These are phyloP conservation scores for Chrysochloris asiatica DNA, from an alignment of 2,113 vertebrate species.

Conservation along the genomic window DNA sequence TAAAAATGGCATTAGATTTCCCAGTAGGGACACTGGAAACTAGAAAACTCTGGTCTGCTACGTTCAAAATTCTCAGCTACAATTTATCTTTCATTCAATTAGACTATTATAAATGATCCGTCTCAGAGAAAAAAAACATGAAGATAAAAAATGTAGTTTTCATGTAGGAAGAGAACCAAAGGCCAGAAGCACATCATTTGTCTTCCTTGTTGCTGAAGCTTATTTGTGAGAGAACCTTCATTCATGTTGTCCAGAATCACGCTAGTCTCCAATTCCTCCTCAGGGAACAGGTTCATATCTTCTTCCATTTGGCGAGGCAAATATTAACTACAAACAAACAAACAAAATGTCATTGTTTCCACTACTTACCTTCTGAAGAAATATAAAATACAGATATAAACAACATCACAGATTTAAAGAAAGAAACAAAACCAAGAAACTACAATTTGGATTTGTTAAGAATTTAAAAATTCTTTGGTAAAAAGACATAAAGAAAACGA, in stretches of 20 bases:
- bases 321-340: not conserved
- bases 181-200: rapidly evolving
- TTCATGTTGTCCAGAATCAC: not conserved
- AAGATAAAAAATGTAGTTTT: not conserved
- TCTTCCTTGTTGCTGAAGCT: not conserved
- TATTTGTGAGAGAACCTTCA: not conserved
- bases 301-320: slow-evolving; percentile 47
- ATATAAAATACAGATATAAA: not conserved
- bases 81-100: not conserved
- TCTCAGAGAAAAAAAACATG: not conserved
- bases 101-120: not conserved
- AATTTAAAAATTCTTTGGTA: not conserved
- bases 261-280: rapidly evolving
- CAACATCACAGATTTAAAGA: not conserved
- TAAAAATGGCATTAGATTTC: not conserved
- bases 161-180: not conserved
- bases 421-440: not conserved
- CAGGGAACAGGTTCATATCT: rapidly evolving
- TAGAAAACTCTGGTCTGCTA: not conserved
- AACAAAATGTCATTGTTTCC: not conserved
- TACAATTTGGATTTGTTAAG: too few relatives aligned
- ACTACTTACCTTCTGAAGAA: not conserved
- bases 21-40: not conserved
- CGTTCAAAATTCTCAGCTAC: not conserved
- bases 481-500: not conserved